These are phyloP conservation scores for Podarcis cretensis DNA, from an alignment of 2,113 vertebrate genomes.

Conservation along the genomic window DNA sequence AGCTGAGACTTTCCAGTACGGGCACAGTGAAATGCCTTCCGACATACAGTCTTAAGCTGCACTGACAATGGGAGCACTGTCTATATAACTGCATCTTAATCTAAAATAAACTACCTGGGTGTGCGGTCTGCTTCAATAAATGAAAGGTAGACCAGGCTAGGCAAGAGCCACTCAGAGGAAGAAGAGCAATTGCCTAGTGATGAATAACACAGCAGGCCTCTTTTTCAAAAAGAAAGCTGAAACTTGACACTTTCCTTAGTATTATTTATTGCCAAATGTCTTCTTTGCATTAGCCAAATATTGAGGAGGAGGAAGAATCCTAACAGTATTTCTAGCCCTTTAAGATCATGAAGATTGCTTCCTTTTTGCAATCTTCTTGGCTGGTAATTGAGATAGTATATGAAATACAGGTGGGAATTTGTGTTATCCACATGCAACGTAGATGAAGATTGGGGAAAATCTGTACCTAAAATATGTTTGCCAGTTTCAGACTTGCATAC, in stretches of 20 bases:
- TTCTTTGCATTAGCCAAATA: neutral
- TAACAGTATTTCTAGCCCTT: conserved; percentile 12
- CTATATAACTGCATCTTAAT: neutral
- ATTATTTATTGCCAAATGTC: conserved; percentile 33
- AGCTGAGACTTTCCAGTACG: neutral
- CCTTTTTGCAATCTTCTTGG: neutral
- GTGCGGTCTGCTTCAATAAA: neutral
- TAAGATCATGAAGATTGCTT: neutral
- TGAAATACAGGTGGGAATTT: neutral
- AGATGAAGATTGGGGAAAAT: neutral
- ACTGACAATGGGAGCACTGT: neutral
- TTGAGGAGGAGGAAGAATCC: rapidly evolving
- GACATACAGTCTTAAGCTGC: neutral
- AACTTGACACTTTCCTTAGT: neutral
- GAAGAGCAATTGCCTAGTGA: neutral
- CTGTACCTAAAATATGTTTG: neutral
- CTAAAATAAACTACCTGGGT: neutral
- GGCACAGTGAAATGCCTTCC: neutral
- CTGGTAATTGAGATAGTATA: neutral
- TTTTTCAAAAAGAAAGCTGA: neutral
- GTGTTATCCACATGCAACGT: neutral
- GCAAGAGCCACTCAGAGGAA: neutral
- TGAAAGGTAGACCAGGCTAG: neutral
- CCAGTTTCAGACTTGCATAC: rapidly evolving
- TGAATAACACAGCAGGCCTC: neutral